Conservation (phyloP, 2,113 vertebrate species). For the Eleginops maclovinus region DNA sequence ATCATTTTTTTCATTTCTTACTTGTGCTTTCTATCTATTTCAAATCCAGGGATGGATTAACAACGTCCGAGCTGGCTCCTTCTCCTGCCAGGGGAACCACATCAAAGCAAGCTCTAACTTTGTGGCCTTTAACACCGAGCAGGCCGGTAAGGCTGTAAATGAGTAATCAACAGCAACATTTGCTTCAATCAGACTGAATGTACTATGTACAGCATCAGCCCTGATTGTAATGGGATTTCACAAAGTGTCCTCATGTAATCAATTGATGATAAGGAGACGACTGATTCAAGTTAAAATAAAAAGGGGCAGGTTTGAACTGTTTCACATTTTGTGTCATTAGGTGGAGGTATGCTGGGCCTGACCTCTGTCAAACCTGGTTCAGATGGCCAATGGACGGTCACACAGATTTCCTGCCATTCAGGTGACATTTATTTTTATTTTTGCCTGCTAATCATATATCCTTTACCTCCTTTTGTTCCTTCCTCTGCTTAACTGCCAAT, state of each 20-base stretch:
- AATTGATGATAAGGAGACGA: not conserved
- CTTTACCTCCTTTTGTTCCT: not conserved
- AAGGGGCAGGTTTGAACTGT: not conserved
- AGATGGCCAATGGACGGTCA: constrained; percentile 84
- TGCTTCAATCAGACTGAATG: not conserved
- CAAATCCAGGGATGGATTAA: constrained; percentile 89
- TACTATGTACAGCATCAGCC: not conserved
- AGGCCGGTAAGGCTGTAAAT: constrained; percentile 82
- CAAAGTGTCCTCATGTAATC: not conserved
- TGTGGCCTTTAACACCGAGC: constrained; percentile 88
- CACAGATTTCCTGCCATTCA: constrained; percentile 90
- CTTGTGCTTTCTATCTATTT: not conserved
- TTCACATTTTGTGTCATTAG: constrained; percentile 69
- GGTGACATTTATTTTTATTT: constrained; percentile 76
- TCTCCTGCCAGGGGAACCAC: constrained; percentile 85
- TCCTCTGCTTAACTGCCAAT: not conserved
- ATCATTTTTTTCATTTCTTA: not conserved
- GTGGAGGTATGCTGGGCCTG: constrained; percentile 88
- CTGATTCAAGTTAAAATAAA: not conserved
- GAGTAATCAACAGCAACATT: not conserved
- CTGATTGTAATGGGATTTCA: not conserved
- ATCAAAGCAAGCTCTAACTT: constrained; percentile 90
- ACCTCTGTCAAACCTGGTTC: constrained; percentile 83
- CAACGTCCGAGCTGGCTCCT: constrained; percentile 82
- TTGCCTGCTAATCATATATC: not conserved